A percentile compares a stretch with the other conserved stretches of the same genome.
These are phyloP conservation scores for Etheostoma spectabile DNA, from an alignment of 2,113 vertebrate genomes.

Conservation along the genomic window DNA sequence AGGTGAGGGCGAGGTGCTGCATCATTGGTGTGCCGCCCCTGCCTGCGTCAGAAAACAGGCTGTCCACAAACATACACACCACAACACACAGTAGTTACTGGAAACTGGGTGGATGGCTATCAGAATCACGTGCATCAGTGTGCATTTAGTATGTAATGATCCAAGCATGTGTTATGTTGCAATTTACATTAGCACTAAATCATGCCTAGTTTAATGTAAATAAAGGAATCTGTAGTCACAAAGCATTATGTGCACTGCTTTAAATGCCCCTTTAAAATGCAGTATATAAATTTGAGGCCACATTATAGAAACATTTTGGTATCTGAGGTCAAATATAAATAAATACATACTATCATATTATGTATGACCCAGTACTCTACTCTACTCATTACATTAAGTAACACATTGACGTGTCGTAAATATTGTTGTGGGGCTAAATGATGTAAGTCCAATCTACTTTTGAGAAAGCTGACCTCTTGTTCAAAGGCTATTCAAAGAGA, in stretches of 20 bases:
- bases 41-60: conserved; percentile 34
- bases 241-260: not conserved
- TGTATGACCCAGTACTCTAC: not conserved
- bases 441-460: conserved; percentile 16
- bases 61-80: conserved; percentile 20
- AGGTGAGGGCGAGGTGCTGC: conserved; percentile 34
- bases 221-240: not conserved
- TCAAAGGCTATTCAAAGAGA: conserved; percentile 60
- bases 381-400: conserved; percentile 3
- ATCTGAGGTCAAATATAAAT: not conserved
- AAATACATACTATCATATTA: not conserved
- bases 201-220: not conserved
- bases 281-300: not conserved
- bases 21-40: conserved; percentile 41
- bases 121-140: conserved; percentile 6
- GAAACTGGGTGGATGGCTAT: conserved; percentile 24
- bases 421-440: conserved; percentile 19
- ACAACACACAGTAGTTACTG: conserved; percentile 21
- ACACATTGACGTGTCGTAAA: not conserved
- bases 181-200: not conserved
- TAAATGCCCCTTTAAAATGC: not conserved
- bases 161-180: not conserved
- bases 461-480: conserved; percentile 58
- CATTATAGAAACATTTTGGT: not conserved
- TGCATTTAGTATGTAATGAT: conserved; percentile 17